Conservation (phyloP, 2,888 invertebrate species). For the Choreutis nemorana region DNA sequence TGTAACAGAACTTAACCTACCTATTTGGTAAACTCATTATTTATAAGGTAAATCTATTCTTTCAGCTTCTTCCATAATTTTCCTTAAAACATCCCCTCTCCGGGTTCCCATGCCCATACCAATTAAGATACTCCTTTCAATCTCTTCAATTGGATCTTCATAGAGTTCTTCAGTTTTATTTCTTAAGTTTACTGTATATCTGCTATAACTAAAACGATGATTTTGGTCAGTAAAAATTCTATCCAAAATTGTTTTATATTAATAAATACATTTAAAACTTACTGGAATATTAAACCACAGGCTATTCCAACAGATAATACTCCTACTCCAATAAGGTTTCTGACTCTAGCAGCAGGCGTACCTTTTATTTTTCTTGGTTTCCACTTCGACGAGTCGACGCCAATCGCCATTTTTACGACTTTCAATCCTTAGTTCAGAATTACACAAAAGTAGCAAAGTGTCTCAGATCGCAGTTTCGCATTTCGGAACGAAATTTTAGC, state of each 20-base stretch:
- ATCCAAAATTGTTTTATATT: neutral
- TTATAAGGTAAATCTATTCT: conserved; percentile 32
- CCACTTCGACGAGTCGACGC: conserved; percentile 63
- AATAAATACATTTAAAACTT: conserved; percentile 21
- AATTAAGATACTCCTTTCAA: conserved; percentile 45
- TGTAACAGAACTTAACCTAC: conserved; percentile 17
- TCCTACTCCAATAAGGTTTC: conserved; percentile 61
- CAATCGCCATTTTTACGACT: conserved; percentile 59
- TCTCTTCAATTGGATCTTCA: conserved; percentile 47
- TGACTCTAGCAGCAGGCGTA: conserved; percentile 66
- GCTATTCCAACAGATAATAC: conserved; percentile 44
- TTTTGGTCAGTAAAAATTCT: conserved; percentile 8
- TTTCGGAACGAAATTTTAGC: too few species aligned
- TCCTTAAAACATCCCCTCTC: conserved; percentile 25
- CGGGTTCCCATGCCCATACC: conserved; percentile 33
- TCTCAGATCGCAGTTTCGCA: too few species aligned
- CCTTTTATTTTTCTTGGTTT: conserved; percentile 73
- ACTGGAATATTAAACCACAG: conserved; percentile 57
- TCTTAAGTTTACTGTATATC: conserved; percentile 27
- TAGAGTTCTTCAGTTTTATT: conserved; percentile 29
- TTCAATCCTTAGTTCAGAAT: too few species aligned
- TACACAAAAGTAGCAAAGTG: too few species aligned
- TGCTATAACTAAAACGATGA: conserved; percentile 30
- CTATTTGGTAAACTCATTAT: conserved; percentile 24
- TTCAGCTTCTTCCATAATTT: conserved; percentile 24